A percentile compares a stretch with the other conserved stretches of the same genome.
phyloP scores from a whole-genome alignment of 2,113 vertebrate species.

The Clinocottus analis region DNA sequence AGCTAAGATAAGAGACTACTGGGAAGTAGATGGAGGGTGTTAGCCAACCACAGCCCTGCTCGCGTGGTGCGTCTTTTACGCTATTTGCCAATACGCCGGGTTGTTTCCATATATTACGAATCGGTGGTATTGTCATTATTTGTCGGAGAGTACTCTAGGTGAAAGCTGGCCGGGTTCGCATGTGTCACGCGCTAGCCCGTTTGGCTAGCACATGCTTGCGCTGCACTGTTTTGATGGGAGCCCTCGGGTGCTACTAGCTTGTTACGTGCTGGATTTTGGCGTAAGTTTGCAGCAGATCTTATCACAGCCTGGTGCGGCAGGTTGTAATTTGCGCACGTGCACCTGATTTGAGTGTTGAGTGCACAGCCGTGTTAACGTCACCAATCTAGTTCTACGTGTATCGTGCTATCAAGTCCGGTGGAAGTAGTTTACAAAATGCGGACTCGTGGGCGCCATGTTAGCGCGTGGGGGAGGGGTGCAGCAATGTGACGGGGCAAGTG shows the following conservation, averaged over 20 bases:
- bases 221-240: slow-evolving; percentile 61
- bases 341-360: neutral
- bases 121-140: too few relatives aligned
- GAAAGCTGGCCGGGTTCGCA: neutral
- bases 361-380: neutral
- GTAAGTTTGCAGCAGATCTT: slow-evolving; percentile 51
- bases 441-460: slow-evolving; percentile 91
- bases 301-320: slow-evolving; percentile 23
- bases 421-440: slow-evolving; percentile 46
- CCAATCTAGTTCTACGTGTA: neutral
- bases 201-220: slow-evolving; percentile 50
- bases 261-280: slow-evolving; percentile 47
- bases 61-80: neutral
- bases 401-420: neutral
- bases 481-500: slow-evolving; percentile 61
- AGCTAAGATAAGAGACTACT: slow-evolving; percentile 36
- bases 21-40: slow-evolving; percentile 13
- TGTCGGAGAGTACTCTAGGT: rapidly evolving
- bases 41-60: neutral
- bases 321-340: neutral
- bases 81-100: rapidly evolving
- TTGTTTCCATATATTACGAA: rapidly evolving
- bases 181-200: slow-evolving; percentile 47
- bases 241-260: slow-evolving; percentile 49
- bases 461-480: slow-evolving; percentile 83